Base-by-base conservation (phyloP, 1,140 invertebrate genomes). In the Atta cephalotes region DNA sequence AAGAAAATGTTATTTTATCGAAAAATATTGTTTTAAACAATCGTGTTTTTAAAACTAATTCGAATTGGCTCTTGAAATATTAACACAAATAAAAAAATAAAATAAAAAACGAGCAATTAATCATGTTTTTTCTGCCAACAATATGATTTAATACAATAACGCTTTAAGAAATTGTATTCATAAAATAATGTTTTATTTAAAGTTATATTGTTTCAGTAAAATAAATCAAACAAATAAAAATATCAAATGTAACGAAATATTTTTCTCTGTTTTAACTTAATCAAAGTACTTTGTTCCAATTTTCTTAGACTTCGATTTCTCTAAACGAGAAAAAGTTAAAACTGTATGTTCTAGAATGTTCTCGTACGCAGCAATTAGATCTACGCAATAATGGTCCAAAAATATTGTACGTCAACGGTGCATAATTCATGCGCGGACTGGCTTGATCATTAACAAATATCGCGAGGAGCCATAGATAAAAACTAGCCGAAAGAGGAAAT, bases 401-500 rank as follows among this genome's bases (percentile, higher is more conserved):
- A 35, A 49, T 53, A 76, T 58, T 39, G 4, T 2, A 12, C 31
- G n/a, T 28, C 77, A 21, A n/a, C 56, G 63, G 12, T 71, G 68
- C 81, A 84, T 84, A 89, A 90, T 90, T 84, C 71, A 78, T 56
- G 18, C 45, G 66, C 66, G 60, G 72, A 39, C 51, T 45, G 66
- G 4, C 45, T 63, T 74, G 77, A 82, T 86, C 25, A 25, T 63
- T 31, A 39, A 66, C 85, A 79, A 90, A 87, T 90, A 87, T 84
- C 51, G 68, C 79, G 51, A n/a, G 28, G 62, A 16, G 18, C 35
- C 39, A 65, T 45, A 25, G n/a, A 81, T 88, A 81, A 89, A 87
- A 90, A 86, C 56, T 35, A n/a, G 28, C 3, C 25, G 53, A 87
- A 87, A 89, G 85, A 89, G 86, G 80, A 85, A 85, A 90, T 85